Percentiles rank a stretch among this genome's conserved stretches.
Conservation (phyloP, 2,888 invertebrate genomes). For the Itoplectis maculator region DNA sequence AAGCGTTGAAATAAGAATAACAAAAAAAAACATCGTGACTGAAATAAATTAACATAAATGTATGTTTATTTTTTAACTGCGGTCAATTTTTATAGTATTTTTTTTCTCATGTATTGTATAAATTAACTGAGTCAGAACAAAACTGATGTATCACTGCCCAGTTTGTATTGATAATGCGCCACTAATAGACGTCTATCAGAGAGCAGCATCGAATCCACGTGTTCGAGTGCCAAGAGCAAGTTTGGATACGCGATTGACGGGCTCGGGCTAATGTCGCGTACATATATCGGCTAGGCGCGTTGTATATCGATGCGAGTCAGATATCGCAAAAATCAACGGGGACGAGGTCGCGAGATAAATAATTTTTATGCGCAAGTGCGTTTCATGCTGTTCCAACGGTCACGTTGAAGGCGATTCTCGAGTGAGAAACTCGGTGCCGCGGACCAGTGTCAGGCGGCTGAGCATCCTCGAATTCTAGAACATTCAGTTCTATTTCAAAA, state of each 20-base stretch:
- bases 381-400: background rate
- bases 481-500: constrained; percentile 39
- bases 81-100: too few relatives aligned
- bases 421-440: background rate
- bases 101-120: background rate
- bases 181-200: background rate
- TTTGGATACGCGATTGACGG: background rate
- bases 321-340: constrained; percentile 10
- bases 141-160: background rate
- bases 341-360: constrained; percentile 23
- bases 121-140: background rate
- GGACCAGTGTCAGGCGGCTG: background rate
- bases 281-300: background rate
- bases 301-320: constrained; percentile 14
- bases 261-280: background rate
- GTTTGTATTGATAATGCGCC: background rate
- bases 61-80: background rate
- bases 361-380: background rate
- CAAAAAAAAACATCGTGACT: background rate
- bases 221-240: background rate
- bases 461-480: constrained; percentile 23
- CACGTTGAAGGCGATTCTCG: background rate
- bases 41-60: background rate
- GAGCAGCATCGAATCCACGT: background rate
- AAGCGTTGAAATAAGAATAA: background rate